Base-by-base conservation (phyloP, 2,113 vertebrate genomes). In the Chaetura pelagica region DNA sequence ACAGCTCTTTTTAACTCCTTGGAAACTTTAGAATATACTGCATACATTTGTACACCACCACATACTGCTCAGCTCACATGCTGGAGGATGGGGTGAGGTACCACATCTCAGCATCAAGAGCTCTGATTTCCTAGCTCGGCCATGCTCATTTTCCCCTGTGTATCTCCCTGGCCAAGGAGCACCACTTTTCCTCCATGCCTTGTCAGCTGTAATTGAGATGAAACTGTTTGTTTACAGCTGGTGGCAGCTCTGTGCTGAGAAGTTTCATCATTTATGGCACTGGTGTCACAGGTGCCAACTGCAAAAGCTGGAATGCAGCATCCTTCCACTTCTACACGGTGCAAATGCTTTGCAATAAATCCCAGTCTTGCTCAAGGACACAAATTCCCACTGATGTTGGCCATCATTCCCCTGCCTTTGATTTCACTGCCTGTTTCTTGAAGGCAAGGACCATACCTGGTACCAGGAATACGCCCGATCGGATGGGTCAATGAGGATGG, bases 391-490 rank as follows among this genome's bases (percentile, higher is more conserved):
- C 15, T 5, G 34, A 15, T 34, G 30, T 2, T 40, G 26, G 68
- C 57, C 68, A 11, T 20, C 38, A 30, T 9, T 24, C 66, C 40
- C 55, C 66, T 35, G 15, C 13, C 26, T 17, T 7, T 4, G 40
- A 16, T 48, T 10, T 58, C 69, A 4, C 30, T 7, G 15, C 5
- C 30, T 4, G 0, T 42, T 87, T 72, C 67, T 15, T 0, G 0
- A 63, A 38, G 64, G 54, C 52, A 54, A 69, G 44, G 27, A 27
- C 54, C 40, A 0, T 98, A 99, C 99, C 99, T 99, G 99, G 96
- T 99, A 99, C 99, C 99, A 99, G 89, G 99, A 99, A 63, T 99
- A 99, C 0, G 99, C 99, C 76, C 99, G 97, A 96, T 99, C 99
- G 0, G 99, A 99, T 6, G 99, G 99, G 97, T 99, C 98, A 27